A percentile compares a stretch with the other conserved stretches of the same genome.
Evolutionary conservation across 2,888 invertebrate species (phyloP).

Genomic region (Pseudococcus jackbeardsleyi): DNA sequence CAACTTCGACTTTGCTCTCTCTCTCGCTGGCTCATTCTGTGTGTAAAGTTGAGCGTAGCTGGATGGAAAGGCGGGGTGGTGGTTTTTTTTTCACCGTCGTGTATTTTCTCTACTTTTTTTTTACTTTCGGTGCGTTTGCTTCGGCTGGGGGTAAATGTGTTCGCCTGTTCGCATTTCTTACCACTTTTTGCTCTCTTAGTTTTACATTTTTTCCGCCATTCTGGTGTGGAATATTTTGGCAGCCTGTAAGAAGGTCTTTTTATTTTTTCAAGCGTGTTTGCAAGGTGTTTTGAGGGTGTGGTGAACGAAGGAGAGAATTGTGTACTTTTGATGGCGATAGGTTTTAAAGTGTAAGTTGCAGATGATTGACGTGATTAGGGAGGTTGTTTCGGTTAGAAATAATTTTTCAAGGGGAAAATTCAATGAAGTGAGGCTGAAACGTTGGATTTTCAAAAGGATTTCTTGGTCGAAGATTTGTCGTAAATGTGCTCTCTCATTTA

Average conservation of each 20-base stretch:
- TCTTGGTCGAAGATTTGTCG: too few relatives aligned
- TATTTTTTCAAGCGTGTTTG: background rate
- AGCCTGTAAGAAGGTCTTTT: constrained; percentile 17
- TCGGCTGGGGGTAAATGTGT: constrained; percentile 58
- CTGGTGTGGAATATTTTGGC: constrained; percentile 66
- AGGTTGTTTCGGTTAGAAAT: too few relatives aligned
- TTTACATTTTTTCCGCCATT: constrained; percentile 66
- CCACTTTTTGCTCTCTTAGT: constrained; percentile 67
- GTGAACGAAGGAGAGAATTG: background rate
- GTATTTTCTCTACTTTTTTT: constrained; percentile 27
- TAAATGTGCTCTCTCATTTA: too few relatives aligned
- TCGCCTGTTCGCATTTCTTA: constrained; percentile 64
- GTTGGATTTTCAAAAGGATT: too few relatives aligned
- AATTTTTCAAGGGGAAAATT: too few relatives aligned
- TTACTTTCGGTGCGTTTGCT: constrained; percentile 60
- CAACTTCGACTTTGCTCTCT: constrained; percentile 65
- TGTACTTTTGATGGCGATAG: background rate
- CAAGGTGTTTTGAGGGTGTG: background rate
- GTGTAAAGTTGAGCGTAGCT: background rate
- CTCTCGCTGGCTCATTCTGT: background rate
- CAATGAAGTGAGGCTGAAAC: too few relatives aligned
- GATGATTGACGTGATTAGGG: too few relatives aligned
- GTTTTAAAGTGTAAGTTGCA: too few relatives aligned
- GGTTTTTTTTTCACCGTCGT: background rate
- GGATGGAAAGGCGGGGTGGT: background rate